These are phyloP conservation scores for Oriolus oriolus DNA, from an alignment of 2,113 vertebrate genomes.

Conservation along the genomic window DNA sequence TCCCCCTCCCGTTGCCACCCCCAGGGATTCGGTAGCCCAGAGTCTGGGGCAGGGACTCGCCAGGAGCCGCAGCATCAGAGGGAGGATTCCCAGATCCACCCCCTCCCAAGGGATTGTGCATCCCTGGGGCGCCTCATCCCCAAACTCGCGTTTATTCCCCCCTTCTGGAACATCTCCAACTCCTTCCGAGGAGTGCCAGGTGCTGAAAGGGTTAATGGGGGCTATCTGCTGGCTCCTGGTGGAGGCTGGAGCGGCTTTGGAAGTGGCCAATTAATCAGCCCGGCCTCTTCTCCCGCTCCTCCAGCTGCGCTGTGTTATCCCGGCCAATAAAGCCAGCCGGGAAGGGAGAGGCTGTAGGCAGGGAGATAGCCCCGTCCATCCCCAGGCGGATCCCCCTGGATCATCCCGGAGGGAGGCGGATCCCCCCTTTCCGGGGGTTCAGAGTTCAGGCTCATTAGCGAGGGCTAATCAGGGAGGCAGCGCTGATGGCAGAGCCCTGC, in stretches of 20 bases:
- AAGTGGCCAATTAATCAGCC: neutral
- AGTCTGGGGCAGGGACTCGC: accelerated
- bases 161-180: neutral
- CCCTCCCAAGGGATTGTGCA: accelerated
- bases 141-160: neutral
- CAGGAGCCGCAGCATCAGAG: accelerated
- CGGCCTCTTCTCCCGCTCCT: neutral
- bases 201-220: neutral
- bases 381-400: slow-evolving; percentile 18
- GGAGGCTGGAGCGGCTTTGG: neutral
- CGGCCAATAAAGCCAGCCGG: neutral
- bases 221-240: slow-evolving; percentile 21
- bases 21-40: neutral
- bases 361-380: neutral
- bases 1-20: neutral
- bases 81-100: neutral
- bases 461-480: slow-evolving; percentile 55
- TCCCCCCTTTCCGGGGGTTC: slow-evolving; percentile 19
- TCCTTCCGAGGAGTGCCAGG: accelerated
- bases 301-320: slow-evolving; percentile 26
- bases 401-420: neutral
- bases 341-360: neutral
- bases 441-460: slow-evolving; percentile 77
- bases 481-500: neutral
- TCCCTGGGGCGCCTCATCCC: neutral